These are phyloP conservation scores for Macropis europaea DNA, from an alignment of 2,888 invertebrate species.

Conservation along the genomic window DNA sequence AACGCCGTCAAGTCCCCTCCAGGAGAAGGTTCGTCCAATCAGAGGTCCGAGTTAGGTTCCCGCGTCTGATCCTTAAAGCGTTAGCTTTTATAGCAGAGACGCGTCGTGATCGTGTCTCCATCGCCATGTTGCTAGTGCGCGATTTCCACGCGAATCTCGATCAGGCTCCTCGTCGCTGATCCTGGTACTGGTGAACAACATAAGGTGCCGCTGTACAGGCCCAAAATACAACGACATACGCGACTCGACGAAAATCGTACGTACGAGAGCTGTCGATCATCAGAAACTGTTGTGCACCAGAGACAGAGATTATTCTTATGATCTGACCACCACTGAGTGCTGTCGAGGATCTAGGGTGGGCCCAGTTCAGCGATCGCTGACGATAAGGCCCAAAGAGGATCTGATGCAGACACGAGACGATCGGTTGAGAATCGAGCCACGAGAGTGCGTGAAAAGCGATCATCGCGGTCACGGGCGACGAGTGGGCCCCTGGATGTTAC, in stretches of 20 bases:
- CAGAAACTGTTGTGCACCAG: not conserved
- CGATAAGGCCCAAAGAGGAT: no score
- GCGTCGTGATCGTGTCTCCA: no score
- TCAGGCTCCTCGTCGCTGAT: not conserved
- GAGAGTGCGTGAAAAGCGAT: constrained; percentile 16
- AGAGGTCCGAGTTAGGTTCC: constrained; percentile 37
- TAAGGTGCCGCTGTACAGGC: not conserved
- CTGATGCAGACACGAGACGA: not conserved
- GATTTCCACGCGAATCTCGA: constrained; percentile 51
- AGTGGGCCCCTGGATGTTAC: constrained; percentile 42
- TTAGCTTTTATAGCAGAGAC: constrained; percentile 58
- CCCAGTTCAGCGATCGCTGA: no score
- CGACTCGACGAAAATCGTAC: not conserved
- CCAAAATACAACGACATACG: not conserved
- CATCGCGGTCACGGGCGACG: constrained; percentile 16
- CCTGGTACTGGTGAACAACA: not conserved
- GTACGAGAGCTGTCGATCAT: not conserved
- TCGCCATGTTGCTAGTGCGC: constrained; percentile 65
- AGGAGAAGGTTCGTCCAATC: constrained; percentile 43
- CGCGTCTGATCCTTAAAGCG: constrained; percentile 53
- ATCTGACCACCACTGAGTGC: no score
- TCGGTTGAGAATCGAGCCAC: constrained; percentile 21
- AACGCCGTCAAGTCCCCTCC: constrained; percentile 38
- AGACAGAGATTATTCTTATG: no score
- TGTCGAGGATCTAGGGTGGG: no score